Evolutionary conservation across 2,113 vertebrate species (phyloP).

Genomic region (Pycnonotus jocosus): DNA sequence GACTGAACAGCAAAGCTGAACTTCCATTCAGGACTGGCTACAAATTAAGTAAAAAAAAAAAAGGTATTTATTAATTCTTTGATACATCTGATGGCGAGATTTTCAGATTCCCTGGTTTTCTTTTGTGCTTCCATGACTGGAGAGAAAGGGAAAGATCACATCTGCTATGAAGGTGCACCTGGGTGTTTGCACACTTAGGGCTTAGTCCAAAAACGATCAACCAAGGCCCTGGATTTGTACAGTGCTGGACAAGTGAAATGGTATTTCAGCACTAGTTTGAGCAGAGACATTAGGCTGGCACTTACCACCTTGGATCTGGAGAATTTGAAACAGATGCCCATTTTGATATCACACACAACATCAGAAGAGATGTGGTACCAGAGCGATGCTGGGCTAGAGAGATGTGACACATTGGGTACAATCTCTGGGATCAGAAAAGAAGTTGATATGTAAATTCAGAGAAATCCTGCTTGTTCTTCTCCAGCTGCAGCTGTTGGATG

Average conservation of each 20-base stretch:
- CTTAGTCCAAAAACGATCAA: background rate
- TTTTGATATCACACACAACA: background rate
- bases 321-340: background rate
- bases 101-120: background rate
- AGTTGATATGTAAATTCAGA: background rate
- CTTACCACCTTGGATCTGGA: background rate
- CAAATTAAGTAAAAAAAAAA: background rate
- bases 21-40: background rate
- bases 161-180: background rate
- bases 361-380: background rate
- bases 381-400: background rate
- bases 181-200: background rate
- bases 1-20: background rate
- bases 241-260: background rate
- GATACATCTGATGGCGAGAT: accelerated
- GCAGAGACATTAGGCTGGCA: background rate
- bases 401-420: too few species aligned
- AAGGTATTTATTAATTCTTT: background rate
- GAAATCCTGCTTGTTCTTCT: background rate
- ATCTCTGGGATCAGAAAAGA: background rate
- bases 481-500: background rate
- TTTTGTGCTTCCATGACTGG: accelerated
- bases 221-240: background rate
- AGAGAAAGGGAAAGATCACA: background rate
- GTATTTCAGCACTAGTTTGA: background rate